Evolutionary conservation across 2,888 invertebrate species (phyloP).

Genomic region (Agrenia bidenticulata): DNA sequence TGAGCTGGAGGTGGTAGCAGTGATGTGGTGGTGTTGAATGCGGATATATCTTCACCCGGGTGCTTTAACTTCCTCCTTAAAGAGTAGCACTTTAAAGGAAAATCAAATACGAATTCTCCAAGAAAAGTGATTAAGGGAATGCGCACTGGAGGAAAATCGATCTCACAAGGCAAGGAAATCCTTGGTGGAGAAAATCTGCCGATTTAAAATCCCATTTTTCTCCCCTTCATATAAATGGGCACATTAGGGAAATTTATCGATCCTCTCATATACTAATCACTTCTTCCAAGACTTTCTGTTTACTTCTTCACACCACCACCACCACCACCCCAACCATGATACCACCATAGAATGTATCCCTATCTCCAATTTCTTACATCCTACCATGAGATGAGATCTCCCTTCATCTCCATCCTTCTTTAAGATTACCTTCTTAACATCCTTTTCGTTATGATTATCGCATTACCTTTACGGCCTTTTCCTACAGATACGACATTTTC

Average conservation of each 20-base stretch:
- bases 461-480: constrained; percentile 16
- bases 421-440: constrained; percentile 7
- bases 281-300: constrained; percentile 10
- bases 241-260: constrained; percentile 53
- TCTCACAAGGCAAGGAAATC: constrained; percentile 40
- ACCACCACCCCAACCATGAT: neutral
- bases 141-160: constrained; percentile 52
- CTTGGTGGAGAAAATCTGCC: constrained; percentile 49
- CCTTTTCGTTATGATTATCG: constrained; percentile 17
- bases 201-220: constrained; percentile 53
- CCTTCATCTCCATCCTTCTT: too few relatives aligned
- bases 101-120: neutral
- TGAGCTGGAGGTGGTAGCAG: neutral
- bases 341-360: neutral
- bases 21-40: too few relatives aligned
- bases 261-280: constrained; percentile 50
- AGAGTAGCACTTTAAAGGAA: neutral
- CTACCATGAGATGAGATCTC: neutral
- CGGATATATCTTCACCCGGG: too few relatives aligned
- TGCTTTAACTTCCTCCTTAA: neutral
- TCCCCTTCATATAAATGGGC: constrained; percentile 51
- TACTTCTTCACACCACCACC: constrained; percentile 13
- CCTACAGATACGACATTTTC: constrained; percentile 7
- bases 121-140: constrained; percentile 49
- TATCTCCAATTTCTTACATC: neutral